phyloP scores from a whole-genome alignment of 1,140 invertebrate species.

The Drosophila setifemur region DNA sequence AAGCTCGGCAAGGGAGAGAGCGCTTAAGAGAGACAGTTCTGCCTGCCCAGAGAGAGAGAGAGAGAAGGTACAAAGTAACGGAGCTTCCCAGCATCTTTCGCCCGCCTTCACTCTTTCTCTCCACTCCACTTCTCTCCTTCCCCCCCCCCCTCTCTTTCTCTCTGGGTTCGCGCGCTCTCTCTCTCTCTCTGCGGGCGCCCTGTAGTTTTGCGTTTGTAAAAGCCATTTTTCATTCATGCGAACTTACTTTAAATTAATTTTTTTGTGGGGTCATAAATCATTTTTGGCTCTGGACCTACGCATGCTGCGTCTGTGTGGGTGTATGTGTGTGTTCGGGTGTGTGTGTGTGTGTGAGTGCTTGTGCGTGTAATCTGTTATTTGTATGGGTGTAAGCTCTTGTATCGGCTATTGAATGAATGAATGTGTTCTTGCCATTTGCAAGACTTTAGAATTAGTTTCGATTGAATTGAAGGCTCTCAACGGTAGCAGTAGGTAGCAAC shows the following conservation, averaged over 20 bases:
- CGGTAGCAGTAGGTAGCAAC: constrained; percentile 32
- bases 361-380: neutral
- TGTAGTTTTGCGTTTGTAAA: constrained; percentile 78
- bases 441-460: constrained; percentile 46
- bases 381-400: constrained; percentile 20
- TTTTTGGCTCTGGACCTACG: constrained; percentile 72
- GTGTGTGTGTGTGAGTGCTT: neutral
- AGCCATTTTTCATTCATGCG: constrained; percentile 82
- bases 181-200: constrained; percentile 33
- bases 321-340: neutral
- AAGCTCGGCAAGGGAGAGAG: constrained; percentile 38
- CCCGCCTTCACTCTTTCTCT: neutral
- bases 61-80: no score
- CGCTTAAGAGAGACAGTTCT: neutral
- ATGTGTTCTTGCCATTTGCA: constrained; percentile 29
- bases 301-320: constrained; percentile 31
- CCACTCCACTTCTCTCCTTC: neutral
- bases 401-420: constrained; percentile 60
- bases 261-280: constrained; percentile 80
- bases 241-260: constrained; percentile 82
- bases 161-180: neutral
- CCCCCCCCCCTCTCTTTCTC: neutral
- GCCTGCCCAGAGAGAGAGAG: constrained; percentile 44
- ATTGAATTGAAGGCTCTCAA: constrained; percentile 15
- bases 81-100: neutral